Conservation (phyloP, 2,797 vertebrate genomes). For the Cheirogaleus major region DNA sequence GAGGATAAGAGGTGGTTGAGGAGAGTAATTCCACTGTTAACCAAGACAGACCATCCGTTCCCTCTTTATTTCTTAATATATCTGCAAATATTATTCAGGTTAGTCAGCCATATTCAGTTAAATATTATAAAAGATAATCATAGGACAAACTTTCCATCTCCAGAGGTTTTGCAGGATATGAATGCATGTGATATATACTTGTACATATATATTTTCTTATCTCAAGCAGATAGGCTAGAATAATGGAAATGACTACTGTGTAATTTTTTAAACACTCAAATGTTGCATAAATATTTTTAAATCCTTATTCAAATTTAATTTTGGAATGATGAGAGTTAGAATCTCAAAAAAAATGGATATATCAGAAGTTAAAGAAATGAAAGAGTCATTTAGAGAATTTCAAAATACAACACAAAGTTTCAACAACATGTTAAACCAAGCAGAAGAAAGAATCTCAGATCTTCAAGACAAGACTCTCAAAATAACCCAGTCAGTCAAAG, state of each 20-base stretch:
- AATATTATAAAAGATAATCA: not conserved
- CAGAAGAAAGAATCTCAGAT: no score
- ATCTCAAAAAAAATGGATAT: not conserved
- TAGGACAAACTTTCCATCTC: not conserved
- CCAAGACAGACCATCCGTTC: not conserved
- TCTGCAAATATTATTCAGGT: not conserved
- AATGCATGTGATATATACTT: not conserved
- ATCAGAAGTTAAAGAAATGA: not conserved
- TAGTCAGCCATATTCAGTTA: not conserved
- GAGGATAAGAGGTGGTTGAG: not conserved
- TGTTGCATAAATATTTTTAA: not conserved
- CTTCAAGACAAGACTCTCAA: no score
- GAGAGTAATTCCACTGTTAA: not conserved
- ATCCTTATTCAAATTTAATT: not conserved
- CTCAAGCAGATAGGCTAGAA: not conserved
- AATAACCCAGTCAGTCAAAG: no score
- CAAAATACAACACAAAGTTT: no score
- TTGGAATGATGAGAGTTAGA: not conserved
- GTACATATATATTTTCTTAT: not conserved
- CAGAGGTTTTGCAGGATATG: not conserved
- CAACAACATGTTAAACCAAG: no score
- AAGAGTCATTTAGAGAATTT: no score
- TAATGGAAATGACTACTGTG: not conserved
- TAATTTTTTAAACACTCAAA: not conserved
- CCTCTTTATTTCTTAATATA: not conserved